Evolutionary conservation across 2,797 vertebrate genomes (phyloP), one percentile per base, ranked within the genome.

Genomic region (Aratinga solstitialis): DNA sequence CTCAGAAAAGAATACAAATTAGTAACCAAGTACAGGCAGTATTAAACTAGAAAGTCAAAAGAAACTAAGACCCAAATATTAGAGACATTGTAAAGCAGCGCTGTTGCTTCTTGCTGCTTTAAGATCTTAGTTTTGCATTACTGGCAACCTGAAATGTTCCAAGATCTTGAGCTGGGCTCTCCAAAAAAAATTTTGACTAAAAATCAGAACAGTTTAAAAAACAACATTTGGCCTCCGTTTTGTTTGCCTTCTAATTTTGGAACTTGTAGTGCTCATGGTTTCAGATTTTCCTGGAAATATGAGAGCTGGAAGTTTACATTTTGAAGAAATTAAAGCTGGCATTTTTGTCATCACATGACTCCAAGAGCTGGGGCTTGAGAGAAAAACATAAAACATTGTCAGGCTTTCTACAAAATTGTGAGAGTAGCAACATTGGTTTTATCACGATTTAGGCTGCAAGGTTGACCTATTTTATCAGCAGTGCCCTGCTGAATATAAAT

Each of bases 221-320:
- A 95, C 92, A 96, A 91, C 92, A 96, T 92, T 95, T 96, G 95
- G 94, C 94, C 89, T 96, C 68, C 1, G 61, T 85, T 96, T 94
- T 96, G 94, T 96, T 97, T 96, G 93, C 94, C 92, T 96, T 96
- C 95, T 97, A 97, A 95, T 95, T 97, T 94, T 96, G 95, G 96
- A 96, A 90, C 72, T 87, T 77, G 72, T 87, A 93, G 78, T 77
- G 93, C 43, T 95, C 75, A 14, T 83, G 95, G 78, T 93, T 96
- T 96, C 94, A 96, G 89, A 94, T 95, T 97, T 92, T 96, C 92
- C 93, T 95, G 76, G 84, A 96, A 97, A 94, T 95, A 74, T 21
- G 18, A 95, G 87, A 94, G 84, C 61, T 97, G 76, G 82, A 95
- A 96, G 95, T 97, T 97, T 97, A 97, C 91, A 81, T 95, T 94